Conservation (phyloP, 2,888 invertebrate species). For the Leptothorax acervorum region DNA sequence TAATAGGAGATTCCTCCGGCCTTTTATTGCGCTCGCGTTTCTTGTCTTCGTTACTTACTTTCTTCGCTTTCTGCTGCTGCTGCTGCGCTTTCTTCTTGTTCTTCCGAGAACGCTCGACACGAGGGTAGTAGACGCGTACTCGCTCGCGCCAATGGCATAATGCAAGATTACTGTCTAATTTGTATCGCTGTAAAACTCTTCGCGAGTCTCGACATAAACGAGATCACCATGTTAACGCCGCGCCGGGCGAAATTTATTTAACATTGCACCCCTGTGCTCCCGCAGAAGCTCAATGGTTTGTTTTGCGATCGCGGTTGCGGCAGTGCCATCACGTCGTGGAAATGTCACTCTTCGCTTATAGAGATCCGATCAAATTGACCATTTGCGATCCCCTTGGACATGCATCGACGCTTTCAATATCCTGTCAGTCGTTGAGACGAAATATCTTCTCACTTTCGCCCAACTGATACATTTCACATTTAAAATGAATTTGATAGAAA, state of each 20-base stretch:
- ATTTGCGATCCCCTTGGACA: background rate
- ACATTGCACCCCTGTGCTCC: constrained; percentile 26
- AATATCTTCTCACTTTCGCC: background rate
- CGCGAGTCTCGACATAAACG: constrained; percentile 63
- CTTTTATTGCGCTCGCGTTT: constrained; percentile 40
- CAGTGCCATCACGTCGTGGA: background rate
- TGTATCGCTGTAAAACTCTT: constrained; percentile 72
- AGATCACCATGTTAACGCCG: constrained; percentile 59
- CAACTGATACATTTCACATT: background rate
- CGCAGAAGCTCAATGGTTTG: background rate
- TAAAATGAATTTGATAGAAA: constrained; percentile 28
- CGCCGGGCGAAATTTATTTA: constrained; percentile 71
- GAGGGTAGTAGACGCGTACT: constrained; percentile 57
- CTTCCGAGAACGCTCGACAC: constrained; percentile 58
- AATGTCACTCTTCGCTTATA: constrained; percentile 33
- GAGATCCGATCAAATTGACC: constrained; percentile 29
- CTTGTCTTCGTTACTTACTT: constrained; percentile 29
- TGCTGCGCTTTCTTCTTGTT: constrained; percentile 28
- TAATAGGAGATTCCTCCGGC: constrained; percentile 32
- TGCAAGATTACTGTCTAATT: constrained; percentile 74
- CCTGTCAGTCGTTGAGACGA: background rate
- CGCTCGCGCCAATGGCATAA: constrained; percentile 63
- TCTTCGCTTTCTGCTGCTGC: constrained; percentile 12
- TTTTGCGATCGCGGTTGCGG: constrained; percentile 34
- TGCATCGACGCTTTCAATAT: constrained; percentile 16